Conservation (phyloP, 2,113 vertebrate species). For the Mesoclemmys tuberculata region DNA sequence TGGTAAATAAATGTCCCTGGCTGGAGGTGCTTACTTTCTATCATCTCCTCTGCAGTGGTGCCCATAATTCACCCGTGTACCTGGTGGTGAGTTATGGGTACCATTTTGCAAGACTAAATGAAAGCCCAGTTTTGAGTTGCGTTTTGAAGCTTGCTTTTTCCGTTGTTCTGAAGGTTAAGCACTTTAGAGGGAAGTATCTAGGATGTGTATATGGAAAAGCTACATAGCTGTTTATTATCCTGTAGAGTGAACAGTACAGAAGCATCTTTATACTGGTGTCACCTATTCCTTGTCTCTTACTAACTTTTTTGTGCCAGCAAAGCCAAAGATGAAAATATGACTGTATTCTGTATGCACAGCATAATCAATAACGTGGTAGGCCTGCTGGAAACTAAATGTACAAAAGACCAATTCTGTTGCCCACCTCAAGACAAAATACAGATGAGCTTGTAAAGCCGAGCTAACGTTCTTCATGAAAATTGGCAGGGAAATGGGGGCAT, state of each 20-base stretch:
- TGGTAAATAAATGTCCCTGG: no score
- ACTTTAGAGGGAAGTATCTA: accelerated
- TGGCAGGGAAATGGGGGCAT: neutral
- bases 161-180: no score
- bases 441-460: neutral
- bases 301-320: neutral
- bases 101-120: accelerated
- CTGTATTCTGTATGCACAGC: neutral
- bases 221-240: no score
- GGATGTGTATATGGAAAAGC: no score
- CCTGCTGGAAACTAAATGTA: neutral
- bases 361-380: neutral
- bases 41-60: no score
- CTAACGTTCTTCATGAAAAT: neutral
- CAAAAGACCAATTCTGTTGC: neutral
- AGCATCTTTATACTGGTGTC: neutral
- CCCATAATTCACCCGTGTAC: no score
- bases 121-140: accelerated
- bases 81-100: neutral
- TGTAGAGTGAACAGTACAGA: no score
- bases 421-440: neutral
- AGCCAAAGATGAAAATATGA: neutral
- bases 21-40: no score
- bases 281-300: neutral
- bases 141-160: neutral